Conservation (phyloP, 2,797 vertebrate genomes). For the Argya squamiceps region DNA sequence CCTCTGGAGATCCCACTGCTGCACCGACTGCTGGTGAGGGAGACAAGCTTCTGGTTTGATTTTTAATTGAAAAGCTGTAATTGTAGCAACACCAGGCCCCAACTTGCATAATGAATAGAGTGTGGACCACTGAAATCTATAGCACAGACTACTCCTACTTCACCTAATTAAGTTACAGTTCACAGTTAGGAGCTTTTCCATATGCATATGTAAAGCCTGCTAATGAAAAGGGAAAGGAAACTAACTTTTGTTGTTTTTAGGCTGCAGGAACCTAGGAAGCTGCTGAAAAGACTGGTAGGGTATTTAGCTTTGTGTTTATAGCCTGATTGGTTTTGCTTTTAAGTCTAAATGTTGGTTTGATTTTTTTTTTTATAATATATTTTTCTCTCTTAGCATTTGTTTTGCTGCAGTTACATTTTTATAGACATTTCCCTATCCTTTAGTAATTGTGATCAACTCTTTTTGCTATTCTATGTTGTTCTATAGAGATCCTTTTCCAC, state of each 20-base stretch:
- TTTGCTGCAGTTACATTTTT: background rate
- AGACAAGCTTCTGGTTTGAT: background rate
- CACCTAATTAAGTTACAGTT: background rate
- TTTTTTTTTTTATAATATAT: background rate
- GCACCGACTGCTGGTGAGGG: background rate
- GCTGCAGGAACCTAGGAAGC: background rate
- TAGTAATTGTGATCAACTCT: background rate
- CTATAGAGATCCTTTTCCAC: background rate
- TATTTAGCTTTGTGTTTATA: background rate
- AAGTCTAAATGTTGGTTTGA: background rate
- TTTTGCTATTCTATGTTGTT: background rate
- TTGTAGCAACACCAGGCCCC: background rate
- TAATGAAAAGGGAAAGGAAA: background rate
- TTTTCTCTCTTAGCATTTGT: background rate
- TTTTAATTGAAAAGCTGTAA: constrained; percentile 35
- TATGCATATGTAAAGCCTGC: background rate
- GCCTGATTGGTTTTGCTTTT: background rate
- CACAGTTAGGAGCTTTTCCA: background rate
- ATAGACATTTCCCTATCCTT: background rate
- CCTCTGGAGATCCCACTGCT: background rate
- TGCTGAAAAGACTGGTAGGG: background rate
- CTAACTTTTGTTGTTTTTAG: background rate
- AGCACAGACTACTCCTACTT: background rate
- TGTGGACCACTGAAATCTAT: background rate
- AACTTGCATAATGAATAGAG: background rate